Conservation (phyloP, 2,888 invertebrate genomes). For the Gibbula magus region DNA sequence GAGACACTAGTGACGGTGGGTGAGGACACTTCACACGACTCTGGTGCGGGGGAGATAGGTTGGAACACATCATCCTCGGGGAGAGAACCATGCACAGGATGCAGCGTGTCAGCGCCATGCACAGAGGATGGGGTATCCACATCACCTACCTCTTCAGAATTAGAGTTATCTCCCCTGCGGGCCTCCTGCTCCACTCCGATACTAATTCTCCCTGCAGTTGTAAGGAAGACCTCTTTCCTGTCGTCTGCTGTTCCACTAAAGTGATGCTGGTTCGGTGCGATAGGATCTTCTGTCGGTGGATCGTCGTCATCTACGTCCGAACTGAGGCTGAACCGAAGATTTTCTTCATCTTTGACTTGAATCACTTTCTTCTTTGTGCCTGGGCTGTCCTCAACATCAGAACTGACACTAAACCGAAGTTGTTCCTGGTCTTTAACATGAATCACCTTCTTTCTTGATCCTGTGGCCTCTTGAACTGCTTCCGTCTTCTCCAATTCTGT, state of each 20-base stretch:
- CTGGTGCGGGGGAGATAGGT: too few species aligned
- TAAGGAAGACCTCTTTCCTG: constrained; percentile 57
- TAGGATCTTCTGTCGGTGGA: not conserved
- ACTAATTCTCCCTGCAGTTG: constrained; percentile 62
- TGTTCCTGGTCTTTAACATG: not conserved
- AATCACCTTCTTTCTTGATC: not conserved
- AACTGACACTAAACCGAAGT: not conserved
- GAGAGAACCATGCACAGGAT: constrained; percentile 38
- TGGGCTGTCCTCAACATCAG: not conserved
- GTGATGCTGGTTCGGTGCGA: not conserved
- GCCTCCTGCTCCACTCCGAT: constrained; percentile 50
- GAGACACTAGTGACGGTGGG: constrained; percentile 4
- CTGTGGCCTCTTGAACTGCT: not conserved
- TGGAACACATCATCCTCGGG: constrained; percentile 33
- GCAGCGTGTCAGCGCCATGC: not conserved
- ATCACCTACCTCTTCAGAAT: not conserved
- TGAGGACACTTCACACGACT: not conserved
- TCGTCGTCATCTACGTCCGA: not conserved
- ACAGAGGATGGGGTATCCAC: not conserved
- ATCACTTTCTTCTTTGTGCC: constrained; percentile 15
- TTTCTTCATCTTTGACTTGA: not conserved
- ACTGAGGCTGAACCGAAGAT: not conserved
- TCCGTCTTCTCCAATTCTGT: not conserved
- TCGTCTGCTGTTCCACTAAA: constrained; percentile 17
- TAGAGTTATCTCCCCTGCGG: not conserved